Conservation (phyloP, 92 coral and sea anemone species). For the Palythoa grandis region DNA sequence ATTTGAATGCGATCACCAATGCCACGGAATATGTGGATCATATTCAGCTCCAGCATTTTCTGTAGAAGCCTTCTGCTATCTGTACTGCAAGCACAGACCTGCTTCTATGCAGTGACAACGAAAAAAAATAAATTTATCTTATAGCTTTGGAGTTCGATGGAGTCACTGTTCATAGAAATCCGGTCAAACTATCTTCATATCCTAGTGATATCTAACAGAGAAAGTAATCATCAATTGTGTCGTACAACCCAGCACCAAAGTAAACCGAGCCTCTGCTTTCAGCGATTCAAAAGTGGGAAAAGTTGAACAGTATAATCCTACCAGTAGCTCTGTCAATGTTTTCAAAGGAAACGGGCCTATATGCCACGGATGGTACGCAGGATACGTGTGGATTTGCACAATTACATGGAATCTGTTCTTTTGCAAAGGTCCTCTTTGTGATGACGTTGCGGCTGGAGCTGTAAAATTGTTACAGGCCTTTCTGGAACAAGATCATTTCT, state of each 20-base stretch:
- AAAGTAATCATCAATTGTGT: not conserved
- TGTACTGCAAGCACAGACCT: too few species aligned
- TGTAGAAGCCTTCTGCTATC: too few species aligned
- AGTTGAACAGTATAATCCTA: not conserved
- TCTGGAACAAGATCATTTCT: too few species aligned
- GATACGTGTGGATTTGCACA: too few species aligned
- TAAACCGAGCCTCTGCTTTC: not conserved
- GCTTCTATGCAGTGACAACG: too few species aligned
- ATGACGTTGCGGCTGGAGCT: too few species aligned
- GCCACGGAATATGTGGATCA: not conserved
- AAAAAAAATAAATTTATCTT: too few species aligned
- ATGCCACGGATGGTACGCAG: not conserved
- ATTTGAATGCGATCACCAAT: not conserved
- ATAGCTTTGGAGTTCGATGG: too few species aligned
- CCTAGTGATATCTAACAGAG: not conserved
- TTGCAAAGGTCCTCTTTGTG: too few species aligned
- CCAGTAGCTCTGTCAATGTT: not conserved
- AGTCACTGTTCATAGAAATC: too few species aligned
- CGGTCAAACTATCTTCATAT: not conserved
- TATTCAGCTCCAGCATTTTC: not conserved
- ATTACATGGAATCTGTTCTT: too few species aligned
- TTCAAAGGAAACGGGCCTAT: not conserved
- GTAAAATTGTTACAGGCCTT: too few species aligned
- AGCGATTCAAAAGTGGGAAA: not conserved
- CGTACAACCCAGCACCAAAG: not conserved